Conservation (phyloP, 1,140 invertebrate species). For the Hirudo medicinalis region DNA sequence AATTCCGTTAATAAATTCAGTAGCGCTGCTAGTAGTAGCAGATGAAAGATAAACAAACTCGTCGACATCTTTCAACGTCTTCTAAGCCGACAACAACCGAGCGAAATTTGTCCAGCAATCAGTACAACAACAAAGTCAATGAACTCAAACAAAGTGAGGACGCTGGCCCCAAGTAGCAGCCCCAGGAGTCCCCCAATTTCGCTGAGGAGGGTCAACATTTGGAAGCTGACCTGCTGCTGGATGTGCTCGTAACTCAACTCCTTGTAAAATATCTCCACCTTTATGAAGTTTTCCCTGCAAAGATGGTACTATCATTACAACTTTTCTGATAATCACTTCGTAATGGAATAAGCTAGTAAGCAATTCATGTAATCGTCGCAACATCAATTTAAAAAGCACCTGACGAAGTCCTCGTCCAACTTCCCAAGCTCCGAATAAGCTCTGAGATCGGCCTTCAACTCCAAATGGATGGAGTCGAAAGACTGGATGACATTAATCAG, state of each 20-base stretch:
- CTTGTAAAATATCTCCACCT: slow-evolving; percentile 21
- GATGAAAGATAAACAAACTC: too few relatives aligned
- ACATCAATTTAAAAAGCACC: not conserved
- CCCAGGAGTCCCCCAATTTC: slow-evolving; percentile 19
- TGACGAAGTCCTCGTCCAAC: slow-evolving; percentile 11
- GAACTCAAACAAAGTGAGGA: slow-evolving; percentile 20
- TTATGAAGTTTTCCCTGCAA: slow-evolving; percentile 19
- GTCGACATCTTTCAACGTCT: not conserved
- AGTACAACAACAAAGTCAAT: slow-evolving; percentile 17
- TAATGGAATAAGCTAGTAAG: not conserved
- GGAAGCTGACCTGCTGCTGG: slow-evolving; percentile 25
- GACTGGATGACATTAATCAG: not conserved
- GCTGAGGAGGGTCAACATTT: slow-evolving; percentile 27
- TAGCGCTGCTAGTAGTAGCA: too few relatives aligned
- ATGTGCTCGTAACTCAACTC: slow-evolving; percentile 17
- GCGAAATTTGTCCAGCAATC: too few relatives aligned
- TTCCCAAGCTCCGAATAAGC: not conserved
- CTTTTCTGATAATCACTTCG: not conserved
- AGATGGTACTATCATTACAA: not conserved
- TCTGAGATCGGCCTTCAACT: not conserved
- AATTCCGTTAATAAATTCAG: too few relatives aligned
- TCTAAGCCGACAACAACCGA: not conserved
- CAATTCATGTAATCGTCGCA: not conserved
- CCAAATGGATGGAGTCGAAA: not conserved
- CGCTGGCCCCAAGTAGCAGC: slow-evolving; percentile 19